phyloP scores from a whole-genome alignment of 2,113 vertebrate species.

The Dinomys branickii region DNA sequence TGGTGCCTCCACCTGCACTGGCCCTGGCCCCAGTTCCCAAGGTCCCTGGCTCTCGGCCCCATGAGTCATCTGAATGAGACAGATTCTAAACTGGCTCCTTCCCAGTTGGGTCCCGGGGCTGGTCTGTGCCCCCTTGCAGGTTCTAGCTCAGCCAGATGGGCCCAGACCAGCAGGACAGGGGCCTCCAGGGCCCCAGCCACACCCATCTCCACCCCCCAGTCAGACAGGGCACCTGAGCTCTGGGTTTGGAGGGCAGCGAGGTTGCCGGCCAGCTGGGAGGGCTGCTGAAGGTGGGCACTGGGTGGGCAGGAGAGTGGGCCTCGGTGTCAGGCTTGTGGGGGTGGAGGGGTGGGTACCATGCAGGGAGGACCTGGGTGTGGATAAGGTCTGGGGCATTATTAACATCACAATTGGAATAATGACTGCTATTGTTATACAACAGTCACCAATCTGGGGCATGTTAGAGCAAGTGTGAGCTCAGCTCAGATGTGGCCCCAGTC shows the following conservation, averaged over 20 bases:
- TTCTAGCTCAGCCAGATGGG: background rate
- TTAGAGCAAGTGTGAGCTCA: background rate
- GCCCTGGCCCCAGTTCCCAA: background rate
- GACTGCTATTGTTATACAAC: background rate
- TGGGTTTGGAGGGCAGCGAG: background rate
- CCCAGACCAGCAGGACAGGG: background rate
- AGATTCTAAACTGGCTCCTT: background rate
- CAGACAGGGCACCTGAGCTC: background rate
- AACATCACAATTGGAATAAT: background rate
- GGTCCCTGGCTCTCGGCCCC: background rate
- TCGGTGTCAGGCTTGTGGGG: background rate
- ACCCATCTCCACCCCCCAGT: background rate
- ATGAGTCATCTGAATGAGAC: background rate
- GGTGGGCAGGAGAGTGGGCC: too few species aligned
- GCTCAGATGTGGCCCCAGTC: background rate
- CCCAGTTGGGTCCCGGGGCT: background rate
- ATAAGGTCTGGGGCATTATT: background rate
- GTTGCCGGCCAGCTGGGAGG: background rate
- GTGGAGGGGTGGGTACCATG: too few species aligned
- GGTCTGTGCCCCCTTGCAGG: too few species aligned
- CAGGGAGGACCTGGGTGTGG: background rate
- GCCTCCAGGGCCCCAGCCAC: background rate
- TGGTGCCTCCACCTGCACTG: too few species aligned
- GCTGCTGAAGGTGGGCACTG: too few species aligned
- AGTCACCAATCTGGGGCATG: background rate